A percentile compares a stretch with the other conserved stretches of the same genome.
Conservation (phyloP, 2,888 invertebrate species). For the Agonopterix subpropinquella region DNA sequence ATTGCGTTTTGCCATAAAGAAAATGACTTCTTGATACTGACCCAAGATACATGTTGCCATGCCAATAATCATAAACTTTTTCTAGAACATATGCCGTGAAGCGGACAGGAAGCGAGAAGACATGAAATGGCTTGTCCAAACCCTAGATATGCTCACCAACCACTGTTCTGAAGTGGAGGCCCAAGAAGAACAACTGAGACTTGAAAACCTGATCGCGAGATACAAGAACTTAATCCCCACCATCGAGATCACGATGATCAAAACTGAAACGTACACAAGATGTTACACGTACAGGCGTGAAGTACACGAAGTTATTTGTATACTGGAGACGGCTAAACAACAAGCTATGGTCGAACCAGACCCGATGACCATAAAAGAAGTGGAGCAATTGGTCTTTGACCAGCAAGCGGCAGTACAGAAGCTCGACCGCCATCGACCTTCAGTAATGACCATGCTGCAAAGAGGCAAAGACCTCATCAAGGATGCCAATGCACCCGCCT, state of each 20-base stretch:
- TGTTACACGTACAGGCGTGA: slow-evolving; percentile 94
- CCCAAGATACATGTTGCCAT: too few species aligned
- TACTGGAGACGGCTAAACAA: slow-evolving; percentile 85
- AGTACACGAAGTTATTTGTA: slow-evolving; percentile 88
- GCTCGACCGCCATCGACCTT: slow-evolving; percentile 88
- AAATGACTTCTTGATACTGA: too few species aligned
- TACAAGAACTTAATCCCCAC: slow-evolving; percentile 95
- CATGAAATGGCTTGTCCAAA: slow-evolving; percentile 96
- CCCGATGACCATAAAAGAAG: slow-evolving; percentile 83
- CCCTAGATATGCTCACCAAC: slow-evolving; percentile 88
- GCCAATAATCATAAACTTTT: neutral
- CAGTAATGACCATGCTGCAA: slow-evolving; percentile 93
- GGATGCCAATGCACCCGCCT: slow-evolving; percentile 90
- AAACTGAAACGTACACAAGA: slow-evolving; percentile 93
- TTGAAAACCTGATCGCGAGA: slow-evolving; percentile 88
- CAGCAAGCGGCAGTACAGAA: slow-evolving; percentile 90
- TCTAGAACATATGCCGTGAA: slow-evolving; percentile 91
- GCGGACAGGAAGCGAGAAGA: slow-evolving; percentile 93
- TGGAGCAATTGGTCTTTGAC: slow-evolving; percentile 84
- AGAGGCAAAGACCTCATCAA: slow-evolving; percentile 92
- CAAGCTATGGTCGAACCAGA: slow-evolving; percentile 79
- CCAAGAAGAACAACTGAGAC: slow-evolving; percentile 84
- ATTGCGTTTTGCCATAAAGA: too few species aligned
- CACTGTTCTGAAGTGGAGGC: slow-evolving; percentile 89
- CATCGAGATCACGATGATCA: slow-evolving; percentile 94